phyloP scores from a whole-genome alignment of 2,888 invertebrate genomes.

The Mantis religiosa region DNA sequence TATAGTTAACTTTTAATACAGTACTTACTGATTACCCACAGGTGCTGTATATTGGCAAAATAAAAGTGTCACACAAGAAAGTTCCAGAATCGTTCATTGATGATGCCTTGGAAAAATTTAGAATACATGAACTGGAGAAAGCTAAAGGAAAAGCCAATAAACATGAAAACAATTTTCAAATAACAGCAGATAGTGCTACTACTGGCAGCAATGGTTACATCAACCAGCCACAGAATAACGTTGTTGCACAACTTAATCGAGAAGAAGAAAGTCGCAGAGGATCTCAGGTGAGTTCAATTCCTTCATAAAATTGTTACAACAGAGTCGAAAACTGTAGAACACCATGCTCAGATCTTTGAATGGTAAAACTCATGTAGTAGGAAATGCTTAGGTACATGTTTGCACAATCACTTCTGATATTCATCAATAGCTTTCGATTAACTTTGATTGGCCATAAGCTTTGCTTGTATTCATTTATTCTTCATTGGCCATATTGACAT shows the following conservation, averaged over 20 bases:
- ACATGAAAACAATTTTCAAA: not conserved
- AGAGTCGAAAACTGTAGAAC: too few species aligned
- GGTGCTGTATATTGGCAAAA: slow-evolving; percentile 89
- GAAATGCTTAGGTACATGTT: too few species aligned
- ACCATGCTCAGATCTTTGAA: too few species aligned
- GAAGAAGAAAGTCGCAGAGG: not conserved
- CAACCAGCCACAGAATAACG: not conserved
- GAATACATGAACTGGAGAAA: slow-evolving; percentile 72
- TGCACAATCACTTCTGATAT: too few species aligned
- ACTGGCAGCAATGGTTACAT: not conserved
- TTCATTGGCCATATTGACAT: too few species aligned
- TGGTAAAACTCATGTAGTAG: too few species aligned
- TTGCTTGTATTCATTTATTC: too few species aligned
- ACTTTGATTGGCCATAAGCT: too few species aligned
- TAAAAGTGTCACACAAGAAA: slow-evolving; percentile 80
- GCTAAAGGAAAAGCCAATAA: slow-evolving; percentile 28
- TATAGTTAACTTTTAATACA: not conserved
- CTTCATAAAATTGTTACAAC: too few species aligned
- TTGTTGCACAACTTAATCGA: not conserved
- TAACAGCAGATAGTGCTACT: not conserved
- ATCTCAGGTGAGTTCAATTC: not conserved
- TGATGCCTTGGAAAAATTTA: slow-evolving; percentile 81
- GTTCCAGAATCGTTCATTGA: slow-evolving; percentile 86
- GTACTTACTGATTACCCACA: slow-evolving; percentile 41
- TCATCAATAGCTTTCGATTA: too few species aligned